phyloP scores from a whole-genome alignment of 2,113 vertebrate species.

The Nipponia nippon region DNA sequence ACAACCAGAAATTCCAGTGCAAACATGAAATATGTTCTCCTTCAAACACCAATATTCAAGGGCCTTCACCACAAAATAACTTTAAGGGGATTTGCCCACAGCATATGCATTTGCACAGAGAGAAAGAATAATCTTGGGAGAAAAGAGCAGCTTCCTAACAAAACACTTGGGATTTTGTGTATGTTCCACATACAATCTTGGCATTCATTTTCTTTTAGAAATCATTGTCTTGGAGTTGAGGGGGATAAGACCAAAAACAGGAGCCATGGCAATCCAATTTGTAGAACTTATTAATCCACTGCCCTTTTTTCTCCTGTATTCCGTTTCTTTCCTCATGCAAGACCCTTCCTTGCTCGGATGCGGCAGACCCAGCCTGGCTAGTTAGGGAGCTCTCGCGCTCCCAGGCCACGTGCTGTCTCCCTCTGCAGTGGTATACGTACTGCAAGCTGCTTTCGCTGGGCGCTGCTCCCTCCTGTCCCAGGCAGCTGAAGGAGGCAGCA shows the following conservation, averaged over 20 bases:
- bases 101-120: neutral
- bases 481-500: neutral
- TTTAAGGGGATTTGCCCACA: neutral
- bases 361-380: neutral
- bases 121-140: neutral
- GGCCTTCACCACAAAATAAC: neutral
- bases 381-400: neutral
- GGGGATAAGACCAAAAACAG: neutral
- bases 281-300: neutral
- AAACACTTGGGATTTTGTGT: neutral
- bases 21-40: neutral
- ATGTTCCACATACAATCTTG: neutral
- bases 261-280: neutral
- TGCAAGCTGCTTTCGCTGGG: neutral
- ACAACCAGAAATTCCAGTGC: neutral
- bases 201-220: neutral
- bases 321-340: neutral
- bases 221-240: neutral
- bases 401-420: neutral
- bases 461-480: neutral
- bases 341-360: neutral
- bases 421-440: neutral
- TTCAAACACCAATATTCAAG: neutral
- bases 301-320: neutral
- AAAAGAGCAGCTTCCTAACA: neutral